These are phyloP conservation scores for Castor canadensis DNA, from an alignment of 2,113 vertebrate genomes.

Conservation along the genomic window DNA sequence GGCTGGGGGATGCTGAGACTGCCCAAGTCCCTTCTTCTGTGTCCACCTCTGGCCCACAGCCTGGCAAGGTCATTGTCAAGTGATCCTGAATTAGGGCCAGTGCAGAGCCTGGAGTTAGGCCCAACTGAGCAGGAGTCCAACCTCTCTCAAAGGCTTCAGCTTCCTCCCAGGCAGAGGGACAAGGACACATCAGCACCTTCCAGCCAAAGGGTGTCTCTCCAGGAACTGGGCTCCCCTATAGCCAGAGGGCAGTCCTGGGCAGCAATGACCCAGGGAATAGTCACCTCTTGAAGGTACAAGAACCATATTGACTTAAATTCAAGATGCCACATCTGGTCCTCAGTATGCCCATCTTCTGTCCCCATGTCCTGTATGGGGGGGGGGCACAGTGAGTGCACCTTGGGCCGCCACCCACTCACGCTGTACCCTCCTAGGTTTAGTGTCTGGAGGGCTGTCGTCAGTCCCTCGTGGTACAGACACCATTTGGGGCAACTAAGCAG, in stretches of 20 bases:
- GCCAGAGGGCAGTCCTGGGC: too few species aligned
- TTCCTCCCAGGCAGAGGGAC: not conserved
- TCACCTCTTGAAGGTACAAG: not conserved
- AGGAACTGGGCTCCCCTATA: not conserved
- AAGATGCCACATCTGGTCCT: too few species aligned
- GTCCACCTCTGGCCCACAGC: not conserved
- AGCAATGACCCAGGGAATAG: not conserved
- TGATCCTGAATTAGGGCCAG: not conserved
- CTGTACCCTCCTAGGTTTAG: not conserved
- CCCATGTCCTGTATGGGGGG: not conserved
- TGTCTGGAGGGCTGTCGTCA: not conserved
- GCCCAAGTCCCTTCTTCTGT: not conserved
- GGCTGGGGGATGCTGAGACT: not conserved
- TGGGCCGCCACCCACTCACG: not conserved
- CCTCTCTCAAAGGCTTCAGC: not conserved
- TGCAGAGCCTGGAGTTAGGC: not conserved
- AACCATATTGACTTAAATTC: not conserved
- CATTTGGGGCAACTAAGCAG: too few species aligned
- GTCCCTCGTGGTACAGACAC: too few species aligned
- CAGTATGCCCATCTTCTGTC: not conserved
- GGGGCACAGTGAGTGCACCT: too few species aligned
- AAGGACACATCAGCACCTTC: not conserved
- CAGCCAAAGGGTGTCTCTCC: not conserved
- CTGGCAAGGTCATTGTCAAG: not conserved
- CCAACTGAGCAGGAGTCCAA: not conserved